Base-by-base conservation (phyloP, 2,113 vertebrate species). In the Perca schrenkii region DNA sequence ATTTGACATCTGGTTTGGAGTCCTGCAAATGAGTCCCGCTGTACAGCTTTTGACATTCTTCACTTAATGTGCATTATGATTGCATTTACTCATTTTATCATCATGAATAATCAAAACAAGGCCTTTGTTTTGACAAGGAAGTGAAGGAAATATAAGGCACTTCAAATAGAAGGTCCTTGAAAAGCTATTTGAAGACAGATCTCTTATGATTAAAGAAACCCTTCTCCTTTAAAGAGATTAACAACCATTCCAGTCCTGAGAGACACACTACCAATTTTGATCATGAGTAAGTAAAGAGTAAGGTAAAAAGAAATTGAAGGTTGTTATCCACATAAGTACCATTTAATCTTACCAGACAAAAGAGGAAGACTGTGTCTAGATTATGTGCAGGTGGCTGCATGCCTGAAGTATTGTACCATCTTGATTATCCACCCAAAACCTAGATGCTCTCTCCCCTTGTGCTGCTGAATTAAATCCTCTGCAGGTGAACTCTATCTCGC, bases 401-500 rank as follows among this genome's bases (percentile, higher is more conserved):
- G 78, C 54, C 74, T 74, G n/a, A 70, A 76, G 71, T 75, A 79
- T 84, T 84, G 74, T 76, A 62, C 66, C 31, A 67, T 80, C 78
- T 80, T 88, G 81, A 91, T 90, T 81, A 89, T 86, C 57, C 60
- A 79, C 74, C 69, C 72, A 77, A 81, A 80, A 77, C 81, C 73
- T 75, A 68, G 81, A 86, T 84, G 62, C 82, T 84, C 80, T 84
- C 63, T 87, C 74, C 43, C 49, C 72, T 78, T 50, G 68, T 77
- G 77, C 73, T 69, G 56, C 73, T 19, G 66, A 83, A 90, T 90
- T 81, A 80, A 90, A 84, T 70, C 70, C 73, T 84, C 79, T 54
- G 36, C 75, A 86, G 89, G 86, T 87, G 90, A 91, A 91, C 86
- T 85, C 80, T 64, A 80, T 87, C 86, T 83, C 78, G 78, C 63